Evolutionary conservation across 2,113 vertebrate species (phyloP).

Genomic region (Paralichthys olivaceus): DNA sequence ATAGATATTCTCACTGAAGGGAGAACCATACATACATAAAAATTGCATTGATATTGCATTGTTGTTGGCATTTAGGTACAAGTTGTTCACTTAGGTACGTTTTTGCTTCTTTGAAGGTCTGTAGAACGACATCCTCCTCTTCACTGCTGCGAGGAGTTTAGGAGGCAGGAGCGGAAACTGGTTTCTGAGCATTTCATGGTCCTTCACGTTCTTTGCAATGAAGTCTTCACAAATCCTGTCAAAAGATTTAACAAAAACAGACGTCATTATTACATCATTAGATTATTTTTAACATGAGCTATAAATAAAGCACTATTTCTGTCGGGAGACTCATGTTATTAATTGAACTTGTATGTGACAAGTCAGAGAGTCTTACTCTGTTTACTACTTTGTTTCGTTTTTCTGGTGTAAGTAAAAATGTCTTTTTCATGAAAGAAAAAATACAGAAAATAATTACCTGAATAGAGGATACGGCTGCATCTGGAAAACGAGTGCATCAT

Average conservation of each 20-base stretch:
- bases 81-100: neutral
- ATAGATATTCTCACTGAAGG: conserved; percentile 1
- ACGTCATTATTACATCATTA: conserved; percentile 1
- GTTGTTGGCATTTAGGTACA: conserved; percentile 13
- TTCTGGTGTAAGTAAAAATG: no score
- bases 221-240: conserved; percentile 90
- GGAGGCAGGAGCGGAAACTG: conserved; percentile 87
- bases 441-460: conserved; percentile 81
- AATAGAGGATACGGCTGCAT: conserved; percentile 91
- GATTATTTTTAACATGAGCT: neutral
- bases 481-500: conserved; percentile 94
- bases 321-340: no score
- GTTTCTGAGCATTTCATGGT: conserved; percentile 73
- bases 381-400: no score
- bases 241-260: neutral
- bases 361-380: no score
- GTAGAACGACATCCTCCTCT: conserved; percentile 90
- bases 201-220: conserved; percentile 85
- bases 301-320: no score
- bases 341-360: no score
- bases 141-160: conserved; percentile 85
- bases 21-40: conserved; percentile 25
- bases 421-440: neutral
- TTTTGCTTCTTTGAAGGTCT: conserved; percentile 76
- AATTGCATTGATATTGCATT: conserved; percentile 3